Base-by-base conservation (phyloP, 1,140 invertebrate species). In the Penaeus vannamei region DNA sequence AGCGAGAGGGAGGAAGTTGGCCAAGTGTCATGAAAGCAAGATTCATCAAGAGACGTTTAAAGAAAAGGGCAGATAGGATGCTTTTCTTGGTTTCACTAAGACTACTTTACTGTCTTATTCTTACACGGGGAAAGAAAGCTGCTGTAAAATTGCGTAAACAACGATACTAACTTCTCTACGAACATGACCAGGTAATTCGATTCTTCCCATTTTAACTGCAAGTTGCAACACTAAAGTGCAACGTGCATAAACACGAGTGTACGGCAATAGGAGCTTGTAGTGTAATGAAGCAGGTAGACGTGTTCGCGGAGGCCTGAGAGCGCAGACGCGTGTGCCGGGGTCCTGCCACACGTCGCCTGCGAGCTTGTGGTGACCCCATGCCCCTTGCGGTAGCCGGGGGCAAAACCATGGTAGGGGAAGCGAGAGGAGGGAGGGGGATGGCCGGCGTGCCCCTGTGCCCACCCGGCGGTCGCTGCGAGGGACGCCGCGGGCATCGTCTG, bases 381-480 rank as follows among this genome's bases (percentile, higher is more conserved):
- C 87, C 87, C 83, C 82, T 84, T 89, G 87, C 83, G 87, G 87
- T 89, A 79, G 87, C 87, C 87, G 46, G 53, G 53, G 87, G 87
- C 87, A 46, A 53, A 83, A 36, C 81, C 69, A 81, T 36, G 42
- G 85, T 42, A 79, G 72, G 29, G 29, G 85, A 14, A 69, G 59
- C 19, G 59, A 62, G 76, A 79, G 76, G 60, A 62, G 60, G 53
- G 80, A 26, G 66, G 66, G 66, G 64, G 81, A 29, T 77, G 66
- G 53, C 80, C 53, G 69, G 23, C 59, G 59, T 84, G 80, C 81
- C 87, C 82, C 60, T 66, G 72, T 76, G 72, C 72, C 72, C 79
- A 72, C 82, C 87, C 87, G 29, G 82, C 42, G 82, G 81, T 59
- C n/a, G 82, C 87, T 89, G 87, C 60, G 64, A 79, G 87, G 82